Evolutionary conservation across 2,888 invertebrate species (phyloP).

Genomic region (Chydorus sphaericus): DNA sequence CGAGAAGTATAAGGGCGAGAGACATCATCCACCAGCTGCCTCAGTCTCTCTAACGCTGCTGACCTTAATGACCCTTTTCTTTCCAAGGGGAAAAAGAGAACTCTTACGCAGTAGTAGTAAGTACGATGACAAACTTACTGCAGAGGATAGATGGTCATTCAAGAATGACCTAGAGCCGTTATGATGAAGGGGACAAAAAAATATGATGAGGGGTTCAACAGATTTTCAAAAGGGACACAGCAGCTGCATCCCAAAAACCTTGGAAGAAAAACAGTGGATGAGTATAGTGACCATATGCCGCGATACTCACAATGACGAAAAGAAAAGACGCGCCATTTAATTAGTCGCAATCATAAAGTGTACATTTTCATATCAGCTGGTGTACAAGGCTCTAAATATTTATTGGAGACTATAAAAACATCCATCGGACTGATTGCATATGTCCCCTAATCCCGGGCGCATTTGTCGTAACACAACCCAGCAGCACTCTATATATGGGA

Average conservation of each 20-base stretch:
- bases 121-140: background rate
- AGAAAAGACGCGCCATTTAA: too few relatives aligned
- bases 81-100: background rate
- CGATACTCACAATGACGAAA: too few relatives aligned
- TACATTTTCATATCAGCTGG: too few relatives aligned
- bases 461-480: constrained; percentile 7
- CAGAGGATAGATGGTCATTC: background rate
- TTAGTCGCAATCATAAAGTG: too few relatives aligned
- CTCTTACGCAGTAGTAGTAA: background rate
- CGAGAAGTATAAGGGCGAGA: background rate
- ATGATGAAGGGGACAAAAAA: too few relatives aligned
- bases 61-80: constrained; percentile 1
- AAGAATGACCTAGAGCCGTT: too few relatives aligned
- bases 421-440: background rate
- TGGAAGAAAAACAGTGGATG: too few relatives aligned
- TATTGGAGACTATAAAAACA: background rate
- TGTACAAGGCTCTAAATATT: too few relatives aligned
- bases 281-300: too few relatives aligned
- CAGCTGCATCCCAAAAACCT: too few relatives aligned
- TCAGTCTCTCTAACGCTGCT: background rate
- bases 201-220: too few relatives aligned
- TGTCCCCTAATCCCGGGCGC: background rate
- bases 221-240: too few relatives aligned
- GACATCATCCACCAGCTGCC: constrained; percentile 7
- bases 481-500: background rate